These are phyloP conservation scores for Perithous albicinctus DNA, from an alignment of 2,888 invertebrate species.

Conservation along the genomic window DNA sequence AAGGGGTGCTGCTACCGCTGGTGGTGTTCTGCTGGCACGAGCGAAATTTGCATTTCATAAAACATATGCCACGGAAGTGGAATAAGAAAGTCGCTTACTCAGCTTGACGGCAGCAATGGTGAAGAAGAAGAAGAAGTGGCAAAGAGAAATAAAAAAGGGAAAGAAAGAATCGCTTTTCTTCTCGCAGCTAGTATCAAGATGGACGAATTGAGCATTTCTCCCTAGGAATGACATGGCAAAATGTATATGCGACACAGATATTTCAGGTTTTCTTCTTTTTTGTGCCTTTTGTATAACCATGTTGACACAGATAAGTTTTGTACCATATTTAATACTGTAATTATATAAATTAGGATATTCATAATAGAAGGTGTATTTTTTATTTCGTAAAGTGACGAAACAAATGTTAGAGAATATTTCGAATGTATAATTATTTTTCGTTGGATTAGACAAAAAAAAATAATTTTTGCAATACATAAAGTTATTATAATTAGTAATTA, in stretches of 20 bases:
- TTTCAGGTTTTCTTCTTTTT: background rate
- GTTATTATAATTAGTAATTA: too few relatives aligned
- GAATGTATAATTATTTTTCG: too few relatives aligned
- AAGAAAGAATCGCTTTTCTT: conserved; percentile 33
- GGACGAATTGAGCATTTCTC: conserved; percentile 8
- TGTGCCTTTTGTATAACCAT: background rate
- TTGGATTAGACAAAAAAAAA: too few relatives aligned
- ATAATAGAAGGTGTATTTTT: too few relatives aligned
- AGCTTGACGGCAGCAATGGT: conserved; percentile 68
- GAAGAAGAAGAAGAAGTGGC: conserved; percentile 44
- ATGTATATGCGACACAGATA: background rate
- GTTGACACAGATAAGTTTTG: background rate
- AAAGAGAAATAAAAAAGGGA: conserved; percentile 6
- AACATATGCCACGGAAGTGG: conserved; percentile 76
- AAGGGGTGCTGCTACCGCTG: conserved; percentile 52
- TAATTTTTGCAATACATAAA: too few relatives aligned
- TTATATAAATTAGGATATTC: too few relatives aligned
- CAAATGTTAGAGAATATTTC: too few relatives aligned
- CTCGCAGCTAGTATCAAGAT: conserved; percentile 2
- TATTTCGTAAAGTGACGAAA: too few relatives aligned
- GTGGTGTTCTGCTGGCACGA: conserved; percentile 59
- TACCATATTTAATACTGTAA: background rate
- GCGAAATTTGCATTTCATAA: conserved; percentile 79
- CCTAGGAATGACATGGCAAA: too few relatives aligned
- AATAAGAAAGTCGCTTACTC: conserved; percentile 72